These are phyloP conservation scores for Chloromyia formosa DNA, from an alignment of 2,888 invertebrate genomes.

Conservation along the genomic window DNA sequence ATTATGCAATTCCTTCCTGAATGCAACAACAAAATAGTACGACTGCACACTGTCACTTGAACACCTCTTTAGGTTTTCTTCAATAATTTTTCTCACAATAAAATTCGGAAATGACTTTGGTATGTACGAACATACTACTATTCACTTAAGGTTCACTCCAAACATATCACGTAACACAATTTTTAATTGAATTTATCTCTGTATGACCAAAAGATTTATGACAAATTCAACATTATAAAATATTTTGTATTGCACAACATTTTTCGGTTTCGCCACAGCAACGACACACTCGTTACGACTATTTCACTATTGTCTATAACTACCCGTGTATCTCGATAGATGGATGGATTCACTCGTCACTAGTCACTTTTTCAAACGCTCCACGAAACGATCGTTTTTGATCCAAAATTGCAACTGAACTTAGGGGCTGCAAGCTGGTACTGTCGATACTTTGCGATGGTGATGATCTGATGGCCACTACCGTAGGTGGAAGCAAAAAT, in stretches of 20 bases:
- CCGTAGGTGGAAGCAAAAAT: constrained; percentile 29
- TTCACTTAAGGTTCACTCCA: constrained; percentile 16
- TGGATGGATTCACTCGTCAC: not conserved
- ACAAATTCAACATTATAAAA: constrained; percentile 22
- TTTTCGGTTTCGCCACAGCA: constrained; percentile 21
- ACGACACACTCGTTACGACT: not conserved
- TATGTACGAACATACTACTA: not conserved
- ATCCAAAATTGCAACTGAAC: constrained; percentile 12
- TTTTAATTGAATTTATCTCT: not conserved
- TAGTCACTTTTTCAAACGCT: not conserved
- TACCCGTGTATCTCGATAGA: not conserved
- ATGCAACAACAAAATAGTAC: too few relatives aligned
- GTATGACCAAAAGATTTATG: not conserved
- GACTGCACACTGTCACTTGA: too few relatives aligned
- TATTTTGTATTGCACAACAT: constrained; percentile 26
- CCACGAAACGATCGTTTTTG: constrained; percentile 1
- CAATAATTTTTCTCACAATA: too few relatives aligned
- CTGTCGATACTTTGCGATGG: too few relatives aligned
- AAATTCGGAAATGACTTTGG: too few relatives aligned
- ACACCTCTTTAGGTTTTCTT: too few relatives aligned
- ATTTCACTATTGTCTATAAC: constrained; percentile 3
- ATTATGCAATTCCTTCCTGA: too few relatives aligned
- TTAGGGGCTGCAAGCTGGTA: too few relatives aligned
- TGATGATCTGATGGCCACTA: too few relatives aligned
- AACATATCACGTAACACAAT: constrained; percentile 20